A percentile compares a stretch with the other conserved stretches of the same genome.
Evolutionary conservation across 1,140 invertebrate genomes (phyloP).

Genomic region (Zaprionus inermis): DNA sequence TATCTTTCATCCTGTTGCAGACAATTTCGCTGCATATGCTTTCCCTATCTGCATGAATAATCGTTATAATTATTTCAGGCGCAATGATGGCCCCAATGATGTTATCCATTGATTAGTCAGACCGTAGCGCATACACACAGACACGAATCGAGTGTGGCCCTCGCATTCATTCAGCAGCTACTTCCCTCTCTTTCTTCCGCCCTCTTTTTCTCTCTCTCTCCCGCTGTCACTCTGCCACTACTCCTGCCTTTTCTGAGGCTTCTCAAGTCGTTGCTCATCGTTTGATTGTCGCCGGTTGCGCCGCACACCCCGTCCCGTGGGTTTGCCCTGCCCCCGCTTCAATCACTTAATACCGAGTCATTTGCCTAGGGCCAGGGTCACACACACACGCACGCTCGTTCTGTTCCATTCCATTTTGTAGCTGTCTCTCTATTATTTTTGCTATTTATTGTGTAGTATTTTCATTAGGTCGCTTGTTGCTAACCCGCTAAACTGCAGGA

Average conservation of each 20-base stretch:
- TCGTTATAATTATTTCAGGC: slow-evolving; percentile 1
- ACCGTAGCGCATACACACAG: not conserved
- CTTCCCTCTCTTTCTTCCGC: not conserved
- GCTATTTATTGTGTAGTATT: slow-evolving; percentile 59
- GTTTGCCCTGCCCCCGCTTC: not conserved
- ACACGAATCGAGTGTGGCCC: not conserved
- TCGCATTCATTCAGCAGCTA: slow-evolving; percentile 18
- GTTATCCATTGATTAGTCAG: slow-evolving; percentile 31
- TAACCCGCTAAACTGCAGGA: slow-evolving; percentile 3
- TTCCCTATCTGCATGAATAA: slow-evolving; percentile 7
- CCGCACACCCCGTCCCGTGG: no score
- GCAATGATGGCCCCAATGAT: slow-evolving; percentile 25
- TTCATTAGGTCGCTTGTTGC: slow-evolving; percentile 57
- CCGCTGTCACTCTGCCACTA: not conserved
- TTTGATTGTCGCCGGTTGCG: slow-evolving; percentile 39
- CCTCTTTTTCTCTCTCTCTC: not conserved
- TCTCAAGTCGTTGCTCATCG: slow-evolving; percentile 23
- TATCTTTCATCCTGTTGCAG: no score
- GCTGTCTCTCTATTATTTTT: slow-evolving; percentile 21
- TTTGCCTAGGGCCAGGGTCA: slow-evolving; percentile 47
- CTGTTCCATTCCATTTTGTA: slow-evolving; percentile 15
- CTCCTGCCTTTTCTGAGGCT: slow-evolving; percentile 1
- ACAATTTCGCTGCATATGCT: no score
- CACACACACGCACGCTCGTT: slow-evolving; percentile 6
- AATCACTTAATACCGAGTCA: slow-evolving; percentile 62